Conservation (phyloP, 2,888 invertebrate genomes). For the Loripinus fragilis region DNA sequence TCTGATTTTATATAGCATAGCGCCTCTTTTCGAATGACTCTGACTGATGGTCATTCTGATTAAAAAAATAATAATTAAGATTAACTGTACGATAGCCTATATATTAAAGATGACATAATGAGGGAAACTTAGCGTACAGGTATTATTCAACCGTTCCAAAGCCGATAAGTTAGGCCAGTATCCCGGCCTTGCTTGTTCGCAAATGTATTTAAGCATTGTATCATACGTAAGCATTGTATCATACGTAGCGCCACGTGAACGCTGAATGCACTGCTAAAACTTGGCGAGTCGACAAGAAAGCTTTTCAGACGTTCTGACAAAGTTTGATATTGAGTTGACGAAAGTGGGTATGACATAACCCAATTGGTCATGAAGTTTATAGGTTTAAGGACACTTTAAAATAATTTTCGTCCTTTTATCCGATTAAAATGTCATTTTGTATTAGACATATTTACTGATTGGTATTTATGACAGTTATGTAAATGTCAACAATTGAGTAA, state of each 20-base stretch:
- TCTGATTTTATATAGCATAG: too few relatives aligned
- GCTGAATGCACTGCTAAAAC: too few relatives aligned
- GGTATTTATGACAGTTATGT: neutral
- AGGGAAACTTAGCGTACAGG: neutral
- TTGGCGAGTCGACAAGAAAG: too few relatives aligned
- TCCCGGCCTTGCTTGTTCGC: too few relatives aligned
- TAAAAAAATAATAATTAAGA: neutral
- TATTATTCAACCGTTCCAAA: too few relatives aligned
- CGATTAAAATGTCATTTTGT: slow-evolving; percentile 9
- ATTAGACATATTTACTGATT: neutral
- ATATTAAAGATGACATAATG: slow-evolving; percentile 7
- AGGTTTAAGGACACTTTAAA: neutral
- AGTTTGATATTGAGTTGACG: too few relatives aligned
- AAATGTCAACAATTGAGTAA: neutral
- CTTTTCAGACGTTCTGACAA: too few relatives aligned
- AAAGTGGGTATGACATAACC: neutral
- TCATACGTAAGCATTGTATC: too few relatives aligned
- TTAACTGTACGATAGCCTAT: neutral
- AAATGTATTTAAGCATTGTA: too few relatives aligned
- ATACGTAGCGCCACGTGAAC: too few relatives aligned
- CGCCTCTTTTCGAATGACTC: neutral
- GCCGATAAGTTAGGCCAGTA: too few relatives aligned
- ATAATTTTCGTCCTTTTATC: neutral
- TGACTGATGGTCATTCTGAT: neutral
- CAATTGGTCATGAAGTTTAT: neutral